phyloP scores from a whole-genome alignment of 2,113 vertebrate genomes.

The Pollachius pollachius region DNA sequence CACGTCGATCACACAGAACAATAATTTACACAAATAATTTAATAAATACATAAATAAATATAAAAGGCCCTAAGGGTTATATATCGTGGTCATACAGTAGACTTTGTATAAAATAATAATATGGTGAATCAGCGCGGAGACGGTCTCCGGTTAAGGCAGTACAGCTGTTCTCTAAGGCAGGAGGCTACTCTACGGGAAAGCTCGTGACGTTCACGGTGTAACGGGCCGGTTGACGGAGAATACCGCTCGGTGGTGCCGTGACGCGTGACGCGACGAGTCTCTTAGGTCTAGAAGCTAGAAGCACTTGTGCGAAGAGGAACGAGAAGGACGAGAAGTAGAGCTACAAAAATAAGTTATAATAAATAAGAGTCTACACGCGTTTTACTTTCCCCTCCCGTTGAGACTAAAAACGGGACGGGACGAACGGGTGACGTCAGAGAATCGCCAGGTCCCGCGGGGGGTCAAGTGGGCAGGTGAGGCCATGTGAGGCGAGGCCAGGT shows the following conservation, averaged over 20 bases:
- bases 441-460: background rate
- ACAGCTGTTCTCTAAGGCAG: constrained; percentile 87
- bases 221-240: constrained; percentile 80
- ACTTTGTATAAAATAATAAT: constrained; percentile 72
- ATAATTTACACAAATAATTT: constrained; percentile 75
- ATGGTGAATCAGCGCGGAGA: constrained; percentile 12
- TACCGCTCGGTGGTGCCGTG: constrained; percentile 39
- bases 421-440: background rate
- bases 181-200: constrained; percentile 83
- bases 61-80: constrained; percentile 84
- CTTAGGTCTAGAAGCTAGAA: constrained; percentile 79
- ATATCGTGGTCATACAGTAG: constrained; percentile 56
- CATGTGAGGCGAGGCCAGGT: background rate
- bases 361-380: constrained; percentile 58
- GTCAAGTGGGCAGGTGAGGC: background rate
- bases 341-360: constrained; percentile 48
- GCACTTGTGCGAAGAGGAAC: constrained; percentile 58
- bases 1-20: constrained; percentile 66
- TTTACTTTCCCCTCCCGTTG: background rate
- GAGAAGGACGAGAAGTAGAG: constrained; percentile 38
- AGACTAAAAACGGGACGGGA: background rate
- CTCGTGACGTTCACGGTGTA: constrained; percentile 84
- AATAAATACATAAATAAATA: constrained; percentile 87
- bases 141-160: constrained; percentile 82
- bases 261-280: constrained; percentile 37